phyloP scores from a whole-genome alignment of 2,888 invertebrate species.

The Drosophila barbarae region DNA sequence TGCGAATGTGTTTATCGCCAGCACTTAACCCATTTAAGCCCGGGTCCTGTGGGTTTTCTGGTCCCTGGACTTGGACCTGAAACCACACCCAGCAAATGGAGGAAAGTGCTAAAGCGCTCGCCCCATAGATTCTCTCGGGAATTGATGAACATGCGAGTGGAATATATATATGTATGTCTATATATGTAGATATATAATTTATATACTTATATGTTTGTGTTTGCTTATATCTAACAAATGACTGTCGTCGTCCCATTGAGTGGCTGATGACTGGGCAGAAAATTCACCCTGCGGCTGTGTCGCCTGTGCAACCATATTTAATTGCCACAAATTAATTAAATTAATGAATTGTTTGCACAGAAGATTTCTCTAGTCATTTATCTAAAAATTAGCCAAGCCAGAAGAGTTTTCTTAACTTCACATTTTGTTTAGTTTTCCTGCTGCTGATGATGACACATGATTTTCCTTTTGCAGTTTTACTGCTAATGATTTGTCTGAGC shows the following conservation, averaged over 20 bases:
- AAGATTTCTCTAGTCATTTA: slow-evolving; percentile 50
- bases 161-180: neutral
- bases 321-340: slow-evolving; percentile 77
- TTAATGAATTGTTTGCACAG: slow-evolving; percentile 75
- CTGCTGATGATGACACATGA: slow-evolving; percentile 53
- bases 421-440: slow-evolving; percentile 6
- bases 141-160: slow-evolving; percentile 39
- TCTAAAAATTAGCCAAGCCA: slow-evolving; percentile 45
- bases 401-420: slow-evolving; percentile 14
- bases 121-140: slow-evolving; percentile 27
- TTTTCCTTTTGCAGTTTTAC: slow-evolving; percentile 17
- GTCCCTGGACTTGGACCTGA: slow-evolving; percentile 10
- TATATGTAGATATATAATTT: neutral
- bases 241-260: slow-evolving; percentile 34
- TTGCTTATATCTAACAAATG: slow-evolving; percentile 40
- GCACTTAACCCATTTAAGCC: slow-evolving; percentile 41
- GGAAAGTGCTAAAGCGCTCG: slow-evolving; percentile 23
- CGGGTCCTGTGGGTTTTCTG: slow-evolving; percentile 13
- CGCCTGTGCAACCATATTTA: slow-evolving; percentile 57
- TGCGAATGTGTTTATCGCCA: slow-evolving; percentile 38
- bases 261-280: slow-evolving; percentile 60
- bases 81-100: slow-evolving; percentile 31
- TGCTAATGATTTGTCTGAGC: slow-evolving; percentile 48
- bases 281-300: slow-evolving; percentile 22
- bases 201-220: neutral